Conservation (phyloP, 2,888 invertebrate species). For the Diplolepis rosae region DNA sequence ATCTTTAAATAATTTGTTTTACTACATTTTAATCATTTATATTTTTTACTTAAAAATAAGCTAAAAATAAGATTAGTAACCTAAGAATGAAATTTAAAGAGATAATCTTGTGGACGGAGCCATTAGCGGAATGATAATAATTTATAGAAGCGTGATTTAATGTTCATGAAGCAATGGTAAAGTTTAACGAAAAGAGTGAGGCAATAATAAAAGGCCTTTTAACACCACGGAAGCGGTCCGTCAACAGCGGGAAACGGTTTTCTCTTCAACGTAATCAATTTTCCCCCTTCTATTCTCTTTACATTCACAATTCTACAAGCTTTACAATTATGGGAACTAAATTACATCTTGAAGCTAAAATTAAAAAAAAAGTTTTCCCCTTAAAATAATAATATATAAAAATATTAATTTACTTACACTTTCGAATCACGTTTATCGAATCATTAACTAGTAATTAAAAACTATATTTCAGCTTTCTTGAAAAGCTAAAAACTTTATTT, state of each 20-base stretch:
- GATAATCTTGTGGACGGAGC: background rate
- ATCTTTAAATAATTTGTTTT: too few relatives aligned
- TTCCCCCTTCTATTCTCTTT: background rate
- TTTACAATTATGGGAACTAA: background rate
- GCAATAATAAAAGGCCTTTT: slow-evolving; percentile 43
- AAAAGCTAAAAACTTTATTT: too few relatives aligned
- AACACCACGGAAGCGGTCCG: slow-evolving; percentile 39
- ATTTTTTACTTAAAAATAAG: too few relatives aligned
- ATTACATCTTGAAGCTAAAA: background rate
- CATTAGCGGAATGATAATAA: slow-evolving; percentile 15
- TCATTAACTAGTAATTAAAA: too few relatives aligned
- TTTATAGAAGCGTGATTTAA: slow-evolving; percentile 2
- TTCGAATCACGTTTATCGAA: too few relatives aligned
- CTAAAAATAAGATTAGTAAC: too few relatives aligned
- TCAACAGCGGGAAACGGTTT: slow-evolving; percentile 57
- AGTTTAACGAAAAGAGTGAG: slow-evolving; percentile 37
- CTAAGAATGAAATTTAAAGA: background rate
- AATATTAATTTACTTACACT: too few relatives aligned
- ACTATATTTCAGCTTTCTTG: background rate
- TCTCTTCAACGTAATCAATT: slow-evolving; percentile 47
- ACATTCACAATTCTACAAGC: too few relatives aligned
- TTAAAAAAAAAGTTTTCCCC: too few relatives aligned
- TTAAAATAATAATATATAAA: too few relatives aligned
- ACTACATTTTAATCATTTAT: too few relatives aligned
- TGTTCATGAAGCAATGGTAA: slow-evolving; percentile 38